A percentile compares a stretch with the other conserved stretches of the same genome.
Conservation (phyloP, 2,888 invertebrate genomes). For the Lepidonotus clava region DNA sequence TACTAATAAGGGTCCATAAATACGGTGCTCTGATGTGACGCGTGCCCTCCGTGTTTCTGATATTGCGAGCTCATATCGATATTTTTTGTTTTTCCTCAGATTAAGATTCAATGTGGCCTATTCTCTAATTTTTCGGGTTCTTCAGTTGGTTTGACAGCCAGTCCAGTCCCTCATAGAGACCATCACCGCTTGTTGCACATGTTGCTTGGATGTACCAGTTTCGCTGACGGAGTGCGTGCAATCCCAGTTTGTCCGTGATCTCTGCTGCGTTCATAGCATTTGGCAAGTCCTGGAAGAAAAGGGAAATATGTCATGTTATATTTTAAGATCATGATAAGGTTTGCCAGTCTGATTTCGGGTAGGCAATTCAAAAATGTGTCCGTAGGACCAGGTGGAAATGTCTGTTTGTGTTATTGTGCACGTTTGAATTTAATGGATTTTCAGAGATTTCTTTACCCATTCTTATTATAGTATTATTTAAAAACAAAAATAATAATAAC, state of each 20-base stretch:
- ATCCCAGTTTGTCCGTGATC: constrained; percentile 99
- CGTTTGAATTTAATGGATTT: no score
- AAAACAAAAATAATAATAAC: no score
- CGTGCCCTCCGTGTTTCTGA: neutral
- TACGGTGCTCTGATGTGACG: neutral
- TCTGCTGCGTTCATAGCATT: constrained; percentile 99
- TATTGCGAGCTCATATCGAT: neutral
- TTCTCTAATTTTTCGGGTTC: constrained; percentile 56
- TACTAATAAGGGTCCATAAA: neutral
- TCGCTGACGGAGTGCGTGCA: constrained; percentile 98
- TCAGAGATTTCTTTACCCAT: no score
- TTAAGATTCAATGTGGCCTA: neutral
- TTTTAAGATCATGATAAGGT: neutral
- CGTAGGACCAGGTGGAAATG: no score
- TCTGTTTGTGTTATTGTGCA: no score
- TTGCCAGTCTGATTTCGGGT: no score
- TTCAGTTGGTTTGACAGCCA: constrained; percentile 99
- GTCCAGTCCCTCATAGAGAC: constrained; percentile 99
- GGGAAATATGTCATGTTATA: neutral
- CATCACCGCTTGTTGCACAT: constrained; percentile 99
- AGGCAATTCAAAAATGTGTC: no score
- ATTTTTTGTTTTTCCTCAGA: no score
- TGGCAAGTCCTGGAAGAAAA: constrained; percentile 92
- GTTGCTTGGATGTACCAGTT: constrained; percentile 85
- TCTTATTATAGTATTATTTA: no score